Base-by-base conservation (phyloP, 2,113 vertebrate genomes). In the Podarcis cretensis region DNA sequence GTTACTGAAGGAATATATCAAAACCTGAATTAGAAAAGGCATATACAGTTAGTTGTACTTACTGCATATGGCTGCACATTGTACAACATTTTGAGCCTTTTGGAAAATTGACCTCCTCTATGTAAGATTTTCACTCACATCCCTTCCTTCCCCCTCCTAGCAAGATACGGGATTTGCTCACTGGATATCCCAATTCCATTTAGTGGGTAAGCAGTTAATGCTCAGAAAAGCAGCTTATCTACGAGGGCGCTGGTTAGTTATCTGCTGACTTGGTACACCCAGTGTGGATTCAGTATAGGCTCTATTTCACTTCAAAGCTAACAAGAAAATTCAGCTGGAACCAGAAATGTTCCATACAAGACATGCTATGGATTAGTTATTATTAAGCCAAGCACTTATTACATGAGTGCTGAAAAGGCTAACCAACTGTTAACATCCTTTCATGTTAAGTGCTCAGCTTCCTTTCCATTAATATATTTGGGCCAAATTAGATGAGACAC, bases 401-500 rank as follows among this genome's bases (percentile, higher is more conserved):
- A 43, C 35, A 86, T 20, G 35, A 66, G 32, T 9, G 5, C 63
- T 7, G 10, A 89, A 86, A 57, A 91, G n/a, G 77, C 16, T 57
- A 92, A 77, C 65, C 84, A 92, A 65, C 63, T 86, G 77, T 66
- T 92, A 88, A 76, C 89, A 76, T 80, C 18, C 74, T 84, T 54
- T 74, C 80, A 89, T n/a, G 16, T 21, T 71, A 91, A 59, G 12
- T 69, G 7, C 9, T 1, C 86, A 81, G 12, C 81, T 40, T 81
- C 25, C 30, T 2, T 66, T 66, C n/a, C 71, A 63, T n/a, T 81
- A 63, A 59, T 85, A 25, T 59, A 32, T 5, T 80, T 3, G 14
- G 35, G 32, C 4, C 59, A 82, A 30, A 37, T 10, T 37, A 78
- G 75, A 54, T 27, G 10, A 48, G 23, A 48, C 43, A 48, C 43